These are phyloP conservation scores for Piezodorus guildinii DNA, from an alignment of 1,140 invertebrate genomes.

Conservation along the genomic window DNA sequence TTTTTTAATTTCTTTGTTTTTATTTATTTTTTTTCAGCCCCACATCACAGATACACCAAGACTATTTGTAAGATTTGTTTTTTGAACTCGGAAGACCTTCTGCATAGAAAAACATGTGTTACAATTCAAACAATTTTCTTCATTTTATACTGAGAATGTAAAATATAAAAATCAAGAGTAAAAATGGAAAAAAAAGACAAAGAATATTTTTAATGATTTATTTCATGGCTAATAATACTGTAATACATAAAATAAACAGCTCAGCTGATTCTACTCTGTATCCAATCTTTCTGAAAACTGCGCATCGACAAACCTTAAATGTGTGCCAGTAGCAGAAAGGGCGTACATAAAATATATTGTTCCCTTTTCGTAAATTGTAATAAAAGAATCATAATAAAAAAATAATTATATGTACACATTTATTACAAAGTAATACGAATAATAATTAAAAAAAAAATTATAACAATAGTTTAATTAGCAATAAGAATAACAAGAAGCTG, in stretches of 20 bases:
- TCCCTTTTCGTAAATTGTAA: neutral
- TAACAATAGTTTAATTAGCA: too few species aligned
- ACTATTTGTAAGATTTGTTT: too few species aligned
- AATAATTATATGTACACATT: neutral
- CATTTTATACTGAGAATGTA: too few species aligned
- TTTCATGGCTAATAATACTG: constrained; percentile 5
- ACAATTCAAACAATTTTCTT: too few species aligned
- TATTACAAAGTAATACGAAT: neutral
- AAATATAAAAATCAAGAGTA: too few species aligned
- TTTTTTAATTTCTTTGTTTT: too few species aligned
- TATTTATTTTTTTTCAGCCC: too few species aligned
- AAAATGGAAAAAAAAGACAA: too few species aligned
- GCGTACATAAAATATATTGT: neutral
- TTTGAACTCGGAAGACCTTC: too few species aligned
- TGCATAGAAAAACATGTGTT: too few species aligned
- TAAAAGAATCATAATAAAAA: neutral
- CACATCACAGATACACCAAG: too few species aligned
- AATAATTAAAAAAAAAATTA: neutral
- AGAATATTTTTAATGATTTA: neutral
- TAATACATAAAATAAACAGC: constrained; percentile 6
- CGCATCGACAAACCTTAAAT: neutral
- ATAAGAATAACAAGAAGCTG: too few species aligned
- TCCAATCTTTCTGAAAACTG: constrained; percentile 1
- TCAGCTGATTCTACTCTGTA: neutral
- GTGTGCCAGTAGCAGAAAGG: constrained; percentile 5